A percentile compares a stretch with the other conserved stretches of the same genome.
phyloP scores from a whole-genome alignment of 2,113 vertebrate species.

The Tragulus kanchil region DNA sequence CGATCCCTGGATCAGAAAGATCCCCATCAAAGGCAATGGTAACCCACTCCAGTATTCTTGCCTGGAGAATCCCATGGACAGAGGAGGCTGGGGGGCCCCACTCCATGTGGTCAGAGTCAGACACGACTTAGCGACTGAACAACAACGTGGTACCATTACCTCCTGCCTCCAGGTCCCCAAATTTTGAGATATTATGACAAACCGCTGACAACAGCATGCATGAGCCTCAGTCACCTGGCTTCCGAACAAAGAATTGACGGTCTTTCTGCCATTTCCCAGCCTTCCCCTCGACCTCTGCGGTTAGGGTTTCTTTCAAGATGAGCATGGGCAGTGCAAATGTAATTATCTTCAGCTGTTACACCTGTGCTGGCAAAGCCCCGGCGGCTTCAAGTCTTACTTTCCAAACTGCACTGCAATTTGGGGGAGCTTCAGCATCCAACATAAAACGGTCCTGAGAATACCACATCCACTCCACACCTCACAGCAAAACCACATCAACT shows the following conservation, averaged over 20 bases:
- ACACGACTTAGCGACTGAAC: neutral
- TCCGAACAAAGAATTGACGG: neutral
- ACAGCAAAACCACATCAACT: neutral
- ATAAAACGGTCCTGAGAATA: neutral
- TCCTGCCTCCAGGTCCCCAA: neutral
- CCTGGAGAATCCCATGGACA: neutral
- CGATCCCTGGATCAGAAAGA: neutral
- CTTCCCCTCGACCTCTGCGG: neutral
- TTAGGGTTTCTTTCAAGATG: neutral
- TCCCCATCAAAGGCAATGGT: neutral
- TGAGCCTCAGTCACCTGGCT: neutral
- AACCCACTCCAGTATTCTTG: neutral
- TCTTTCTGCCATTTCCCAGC: neutral
- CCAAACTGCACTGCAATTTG: rapidly evolving
- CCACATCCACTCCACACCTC: neutral
- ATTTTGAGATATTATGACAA: neutral
- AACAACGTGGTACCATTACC: neutral
- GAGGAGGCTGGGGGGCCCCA: neutral
- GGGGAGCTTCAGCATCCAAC: neutral
- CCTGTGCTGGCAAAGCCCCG: neutral
- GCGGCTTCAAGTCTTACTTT: neutral
- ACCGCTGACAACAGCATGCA: neutral
- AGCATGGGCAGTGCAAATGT: rapidly evolving
- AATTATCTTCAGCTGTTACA: neutral
- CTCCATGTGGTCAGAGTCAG: neutral